Evolutionary conservation across 2,888 invertebrate species (phyloP), one percentile per base, ranked within the genome.

Genomic region (Lampropteryx suffumata): DNA sequence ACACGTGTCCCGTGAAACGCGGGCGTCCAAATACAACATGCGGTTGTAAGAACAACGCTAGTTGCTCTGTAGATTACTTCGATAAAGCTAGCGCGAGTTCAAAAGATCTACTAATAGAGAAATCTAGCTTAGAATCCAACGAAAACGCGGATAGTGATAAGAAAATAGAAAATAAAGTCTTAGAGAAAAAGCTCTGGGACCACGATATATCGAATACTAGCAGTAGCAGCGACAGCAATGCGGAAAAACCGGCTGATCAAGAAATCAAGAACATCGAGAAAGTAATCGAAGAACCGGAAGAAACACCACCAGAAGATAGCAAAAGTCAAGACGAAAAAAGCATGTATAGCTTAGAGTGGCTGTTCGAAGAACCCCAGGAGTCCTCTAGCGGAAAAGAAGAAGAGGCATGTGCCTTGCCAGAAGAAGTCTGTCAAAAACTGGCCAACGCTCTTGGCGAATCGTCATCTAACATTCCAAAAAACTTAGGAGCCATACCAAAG

Each of bases 401-500:
- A 8, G 73, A 64, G 17, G 57, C 68, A 1, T 67, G 64, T 35
- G 64, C 72, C 36, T 61, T 76, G 33, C 66, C 79, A 3, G 84
- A 84, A 36, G 86, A 83, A 35, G 65, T 71, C 5, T 76, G 77
- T 51, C 82, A 81, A 50, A 86, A 83, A 71, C 66, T 81, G 56
- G 76, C 79, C 48, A 78, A 66, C 46, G 82, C 88, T 11, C 68
- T 89, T 50, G 89, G 85, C 50, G 90, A 89, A 67, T 75, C 88
- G 9, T 91, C 80, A 61, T 86, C 75, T 61, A 92, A 83, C 67
- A 82, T 82, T 63, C 91, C 93, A 76, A 92, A 93, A 76, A 93
- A 93, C 76, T 91, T 94, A 67, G 94, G 94, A 51, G 94, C 94
- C 56, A 94, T 94, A 77, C 94, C 94, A 50, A 94, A 95, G 79